Evolutionary conservation across 2,888 invertebrate genomes (phyloP).

Genomic region (Drosophila helvetica): DNA sequence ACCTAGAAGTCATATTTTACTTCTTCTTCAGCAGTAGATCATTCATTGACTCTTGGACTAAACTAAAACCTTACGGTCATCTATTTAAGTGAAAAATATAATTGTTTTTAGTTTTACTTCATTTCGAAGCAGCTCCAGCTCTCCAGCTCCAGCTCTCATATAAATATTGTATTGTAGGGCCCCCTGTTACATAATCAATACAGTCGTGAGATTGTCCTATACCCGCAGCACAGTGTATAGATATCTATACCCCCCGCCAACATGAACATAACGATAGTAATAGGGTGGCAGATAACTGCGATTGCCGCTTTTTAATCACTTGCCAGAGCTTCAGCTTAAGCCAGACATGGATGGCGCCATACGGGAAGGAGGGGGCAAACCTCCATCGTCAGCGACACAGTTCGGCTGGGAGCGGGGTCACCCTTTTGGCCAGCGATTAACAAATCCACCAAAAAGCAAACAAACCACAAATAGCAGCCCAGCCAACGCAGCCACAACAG

Average conservation of each 20-base stretch:
- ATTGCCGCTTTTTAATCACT: neutral
- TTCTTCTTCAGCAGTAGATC: no score
- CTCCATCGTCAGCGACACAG: constrained; percentile 6
- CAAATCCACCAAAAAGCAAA: constrained; percentile 17
- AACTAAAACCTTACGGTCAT: no score
- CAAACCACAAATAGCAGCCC: constrained; percentile 19
- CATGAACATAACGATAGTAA: neutral
- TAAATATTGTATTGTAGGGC: no score
- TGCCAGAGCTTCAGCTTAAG: neutral
- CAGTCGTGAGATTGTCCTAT: neutral
- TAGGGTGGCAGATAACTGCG: neutral
- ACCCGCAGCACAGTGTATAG: neutral
- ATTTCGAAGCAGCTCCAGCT: no score
- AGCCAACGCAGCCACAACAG: neutral
- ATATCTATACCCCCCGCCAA: neutral
- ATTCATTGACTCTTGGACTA: no score
- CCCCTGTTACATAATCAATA: no score
- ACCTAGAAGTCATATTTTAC: no score
- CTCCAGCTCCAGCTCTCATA: no score
- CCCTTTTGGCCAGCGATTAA: constrained; percentile 31
- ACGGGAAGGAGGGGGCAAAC: neutral
- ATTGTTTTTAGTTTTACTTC: no score
- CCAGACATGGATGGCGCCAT: no score
- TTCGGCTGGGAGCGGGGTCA: constrained; percentile 1
- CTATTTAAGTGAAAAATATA: no score